Percentiles rank a stretch among this genome's conserved stretches.
phyloP scores from a whole-genome alignment of 2,888 invertebrate genomes.

The Cetonia aurata region DNA sequence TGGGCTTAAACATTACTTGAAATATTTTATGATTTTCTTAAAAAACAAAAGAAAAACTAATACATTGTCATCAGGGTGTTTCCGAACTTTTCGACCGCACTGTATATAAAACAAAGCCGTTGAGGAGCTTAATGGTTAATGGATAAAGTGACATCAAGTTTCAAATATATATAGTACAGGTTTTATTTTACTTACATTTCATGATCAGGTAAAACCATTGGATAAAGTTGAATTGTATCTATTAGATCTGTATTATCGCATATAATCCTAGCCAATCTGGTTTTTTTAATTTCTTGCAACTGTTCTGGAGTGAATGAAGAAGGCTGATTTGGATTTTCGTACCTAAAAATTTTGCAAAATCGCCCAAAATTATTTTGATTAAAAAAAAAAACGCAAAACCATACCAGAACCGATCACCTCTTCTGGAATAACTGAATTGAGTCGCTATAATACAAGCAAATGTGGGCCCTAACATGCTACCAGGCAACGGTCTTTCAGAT shows the following conservation, averaged over 20 bases:
- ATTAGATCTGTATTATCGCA: conserved; percentile 95
- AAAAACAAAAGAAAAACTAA: too few species aligned
- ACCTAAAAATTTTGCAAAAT: conserved; percentile 67
- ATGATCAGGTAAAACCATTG: conserved; percentile 93
- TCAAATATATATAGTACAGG: too few species aligned
- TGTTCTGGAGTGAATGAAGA: conserved; percentile 92
- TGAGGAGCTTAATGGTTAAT: too few species aligned
- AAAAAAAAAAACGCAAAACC: conserved; percentile 44
- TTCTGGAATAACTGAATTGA: conserved; percentile 89
- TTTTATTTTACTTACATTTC: conserved; percentile 82
- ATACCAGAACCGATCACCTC: conserved; percentile 93
- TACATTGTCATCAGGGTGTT: too few species aligned
- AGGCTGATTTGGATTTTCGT: conserved; percentile 91
- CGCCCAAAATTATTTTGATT: too few species aligned
- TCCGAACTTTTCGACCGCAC: too few species aligned
- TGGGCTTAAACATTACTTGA: too few species aligned
- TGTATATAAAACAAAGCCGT: too few species aligned
- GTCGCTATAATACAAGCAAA: conserved; percentile 95
- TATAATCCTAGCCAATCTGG: conserved; percentile 84
- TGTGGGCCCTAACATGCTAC: conserved; percentile 93
- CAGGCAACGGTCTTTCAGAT: conserved; percentile 89
- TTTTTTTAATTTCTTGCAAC: conserved; percentile 84
- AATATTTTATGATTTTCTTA: too few species aligned
- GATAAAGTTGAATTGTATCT: conserved; percentile 90
- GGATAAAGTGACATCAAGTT: too few species aligned